Conservation (phyloP, 2,888 invertebrate species). For the Rhamnusium bicolor region DNA sequence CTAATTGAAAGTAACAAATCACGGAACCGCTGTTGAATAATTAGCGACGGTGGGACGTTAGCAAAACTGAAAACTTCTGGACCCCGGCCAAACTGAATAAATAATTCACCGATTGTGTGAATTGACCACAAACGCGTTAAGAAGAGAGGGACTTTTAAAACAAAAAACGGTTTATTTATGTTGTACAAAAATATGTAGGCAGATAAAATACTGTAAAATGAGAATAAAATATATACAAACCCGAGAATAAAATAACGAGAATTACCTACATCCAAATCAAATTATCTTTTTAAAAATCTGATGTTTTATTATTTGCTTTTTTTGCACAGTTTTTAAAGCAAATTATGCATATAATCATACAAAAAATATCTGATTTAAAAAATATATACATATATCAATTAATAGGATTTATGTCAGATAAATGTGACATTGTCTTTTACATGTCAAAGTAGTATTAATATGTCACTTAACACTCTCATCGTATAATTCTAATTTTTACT, state of each 20-base stretch:
- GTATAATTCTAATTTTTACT: too few species aligned
- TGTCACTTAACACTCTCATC: too few species aligned
- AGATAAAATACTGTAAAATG: neutral
- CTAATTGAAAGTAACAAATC: constrained; percentile 53
- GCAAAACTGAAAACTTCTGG: constrained; percentile 24
- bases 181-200: neutral
- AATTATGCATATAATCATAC: too few species aligned
- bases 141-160: neutral
- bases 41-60: constrained; percentile 35
- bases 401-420: too few species aligned
- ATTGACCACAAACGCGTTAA: neutral
- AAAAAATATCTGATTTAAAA: too few species aligned
- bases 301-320: too few species aligned
- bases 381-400: too few species aligned
- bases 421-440: too few species aligned
- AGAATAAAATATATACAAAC: neutral
- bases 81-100: constrained; percentile 24
- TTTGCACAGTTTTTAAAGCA: too few species aligned
- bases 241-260: neutral
- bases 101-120: constrained; percentile 16
- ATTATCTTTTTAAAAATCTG: too few species aligned
- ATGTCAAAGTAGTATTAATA: too few species aligned
- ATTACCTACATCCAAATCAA: too few species aligned
- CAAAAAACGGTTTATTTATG: neutral
- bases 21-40: constrained; percentile 48